Base-by-base conservation (phyloP, 1,140 invertebrate genomes). In the Drosophila ambigua region DNA sequence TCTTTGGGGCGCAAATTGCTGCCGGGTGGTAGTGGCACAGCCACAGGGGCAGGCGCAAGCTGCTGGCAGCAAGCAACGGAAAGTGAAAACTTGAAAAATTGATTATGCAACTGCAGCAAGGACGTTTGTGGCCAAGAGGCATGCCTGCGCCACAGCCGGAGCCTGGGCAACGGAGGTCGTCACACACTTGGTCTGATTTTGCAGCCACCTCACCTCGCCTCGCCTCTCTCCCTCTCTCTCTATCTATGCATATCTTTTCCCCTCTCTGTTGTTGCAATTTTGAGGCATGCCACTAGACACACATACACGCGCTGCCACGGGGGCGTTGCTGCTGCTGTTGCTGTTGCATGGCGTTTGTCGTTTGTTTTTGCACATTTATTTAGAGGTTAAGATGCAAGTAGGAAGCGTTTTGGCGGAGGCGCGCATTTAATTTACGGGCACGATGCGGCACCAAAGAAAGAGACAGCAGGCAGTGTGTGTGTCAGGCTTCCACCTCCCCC, bases 31-130 rank as follows among this genome's bases (percentile, higher is more conserved):
- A 73, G 75, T 52, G 26, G 31, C 50, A 46, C 57, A 48, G 51
- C 63, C 55, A 48, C 79, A 50, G 44, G 64, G 57, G 28, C 46
- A 35, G 54, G 24, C 26, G n/a, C 67, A 52, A 52, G 26, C 5
- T 5, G 5, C 26, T 7, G 20, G 50, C 69, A 15, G 24, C 60
- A 31, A 9, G 35, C 60, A 64, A 48, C 72, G 46, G 82, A 83
- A 85, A 85, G 82, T 87, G 81, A 87, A 85, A 85, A 85, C 82
- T 81, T 88, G 82, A 78, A 88, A 82, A 87, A 81, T 67, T 64
- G 72, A 75, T 88, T 89, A 88, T 89, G 84, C 77, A 89, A 89
- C 64, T 79, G 77, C 84, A 66, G 79, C 83, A 88, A 88, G 84
- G 84, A 89, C 84, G 84, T 88, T 69, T 89, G 84, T 64, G 65